Evolutionary conservation across 2,797 vertebrate species (phyloP).

Genomic region (Tauraco hartlaubi): DNA sequence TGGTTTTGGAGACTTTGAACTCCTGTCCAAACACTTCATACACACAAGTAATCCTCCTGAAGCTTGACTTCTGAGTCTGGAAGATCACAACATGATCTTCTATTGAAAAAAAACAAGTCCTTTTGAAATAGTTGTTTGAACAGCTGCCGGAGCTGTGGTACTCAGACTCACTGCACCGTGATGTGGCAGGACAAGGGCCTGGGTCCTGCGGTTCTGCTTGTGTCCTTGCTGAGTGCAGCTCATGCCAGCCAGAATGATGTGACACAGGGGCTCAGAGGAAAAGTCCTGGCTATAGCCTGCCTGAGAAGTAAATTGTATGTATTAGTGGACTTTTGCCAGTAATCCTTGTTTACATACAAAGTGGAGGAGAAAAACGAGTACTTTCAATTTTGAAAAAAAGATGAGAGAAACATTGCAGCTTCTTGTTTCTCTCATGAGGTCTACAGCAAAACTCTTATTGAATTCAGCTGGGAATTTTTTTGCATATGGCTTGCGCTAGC

Average conservation of each 20-base stretch:
- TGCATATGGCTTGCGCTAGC: background rate
- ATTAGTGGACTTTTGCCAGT: background rate
- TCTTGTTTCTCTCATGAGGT: background rate
- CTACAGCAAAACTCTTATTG: background rate
- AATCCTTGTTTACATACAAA: background rate
- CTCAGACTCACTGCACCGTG: background rate
- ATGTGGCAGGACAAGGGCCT: background rate
- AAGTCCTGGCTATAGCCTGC: background rate
- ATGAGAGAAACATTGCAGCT: accelerated
- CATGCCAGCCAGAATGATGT: background rate
- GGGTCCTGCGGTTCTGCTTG: background rate
- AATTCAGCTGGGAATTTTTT: background rate
- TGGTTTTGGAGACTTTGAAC: background rate
- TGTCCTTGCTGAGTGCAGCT: background rate
- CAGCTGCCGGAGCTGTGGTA: background rate
- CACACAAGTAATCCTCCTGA: background rate
- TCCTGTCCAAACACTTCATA: background rate
- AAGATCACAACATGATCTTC: background rate
- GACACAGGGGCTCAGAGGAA: accelerated
- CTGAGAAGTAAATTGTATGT: background rate
- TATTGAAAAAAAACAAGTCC: background rate
- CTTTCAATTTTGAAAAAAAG: background rate
- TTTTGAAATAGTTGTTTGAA: background rate
- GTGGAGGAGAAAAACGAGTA: background rate
- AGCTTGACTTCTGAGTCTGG: background rate